A percentile compares a stretch with the other conserved stretches of the same genome.
phyloP scores from a whole-genome alignment of 2,888 invertebrate species.

The Ophraella communa region DNA sequence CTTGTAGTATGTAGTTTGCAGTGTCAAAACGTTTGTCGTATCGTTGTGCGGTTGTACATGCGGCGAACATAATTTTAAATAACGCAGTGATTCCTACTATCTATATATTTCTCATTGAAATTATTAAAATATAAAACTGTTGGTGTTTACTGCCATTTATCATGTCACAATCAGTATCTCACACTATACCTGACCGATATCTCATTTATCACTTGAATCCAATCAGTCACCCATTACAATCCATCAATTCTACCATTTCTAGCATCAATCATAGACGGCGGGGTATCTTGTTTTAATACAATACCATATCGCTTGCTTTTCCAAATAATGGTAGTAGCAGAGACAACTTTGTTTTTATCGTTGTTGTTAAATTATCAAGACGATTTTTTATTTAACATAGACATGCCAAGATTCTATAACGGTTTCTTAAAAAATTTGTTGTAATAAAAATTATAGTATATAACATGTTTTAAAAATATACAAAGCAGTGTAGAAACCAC shows the following conservation, averaged over 20 bases:
- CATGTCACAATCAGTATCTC: constrained; percentile 56
- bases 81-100: background rate
- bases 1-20: too few species aligned
- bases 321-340: constrained; percentile 6
- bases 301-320: background rate
- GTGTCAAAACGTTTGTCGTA: too few species aligned
- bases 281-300: constrained; percentile 26
- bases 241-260: constrained; percentile 54
- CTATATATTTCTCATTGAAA: constrained; percentile 18
- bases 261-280: constrained; percentile 54
- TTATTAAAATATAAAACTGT: constrained; percentile 52
- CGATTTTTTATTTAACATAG: background rate
- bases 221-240: constrained; percentile 58
- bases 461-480: too few species aligned
- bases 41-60: too few species aligned
- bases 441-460: too few species aligned
- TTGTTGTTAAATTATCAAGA: background rate
- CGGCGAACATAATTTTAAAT: background rate
- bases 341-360: background rate
- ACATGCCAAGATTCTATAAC: too few species aligned
- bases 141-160: constrained; percentile 53
- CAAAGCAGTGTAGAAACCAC: too few species aligned
- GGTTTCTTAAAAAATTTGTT: too few species aligned
- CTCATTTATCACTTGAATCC: constrained; percentile 59
- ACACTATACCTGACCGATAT: constrained; percentile 53